Evolutionary conservation across 2,888 invertebrate genomes (phyloP).

Genomic region (Machimus rusticus): DNA sequence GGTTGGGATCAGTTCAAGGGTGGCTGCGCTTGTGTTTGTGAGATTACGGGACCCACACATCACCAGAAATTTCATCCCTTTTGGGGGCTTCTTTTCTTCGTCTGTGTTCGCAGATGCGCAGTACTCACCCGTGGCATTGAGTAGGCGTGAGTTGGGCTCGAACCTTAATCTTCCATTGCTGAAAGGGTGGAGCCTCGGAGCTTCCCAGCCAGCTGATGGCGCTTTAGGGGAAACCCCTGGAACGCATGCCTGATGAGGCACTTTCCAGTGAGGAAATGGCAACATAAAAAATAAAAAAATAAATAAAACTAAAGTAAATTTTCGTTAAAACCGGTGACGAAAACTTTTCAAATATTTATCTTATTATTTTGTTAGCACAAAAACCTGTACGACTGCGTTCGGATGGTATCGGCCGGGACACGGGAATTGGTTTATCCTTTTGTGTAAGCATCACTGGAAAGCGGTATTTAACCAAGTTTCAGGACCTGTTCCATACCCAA

Average conservation of each 20-base stretch:
- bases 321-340: slow-evolving; percentile 40
- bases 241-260: background rate
- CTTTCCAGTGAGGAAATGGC: background rate
- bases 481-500: background rate
- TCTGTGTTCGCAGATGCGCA: slow-evolving; percentile 3
- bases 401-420: background rate
- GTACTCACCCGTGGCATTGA: background rate
- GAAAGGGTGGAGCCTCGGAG: background rate
- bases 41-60: background rate
- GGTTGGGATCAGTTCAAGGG: slow-evolving; percentile 24
- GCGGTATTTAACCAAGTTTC: background rate
- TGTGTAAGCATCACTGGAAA: background rate
- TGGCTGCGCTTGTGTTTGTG: background rate
- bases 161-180: slow-evolving; percentile 14
- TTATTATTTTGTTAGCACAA: slow-evolving; percentile 32
- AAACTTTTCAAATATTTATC: slow-evolving; percentile 37
- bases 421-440: slow-evolving; percentile 24
- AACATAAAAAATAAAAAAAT: background rate
- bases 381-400: slow-evolving; percentile 18
- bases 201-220: slow-evolving; percentile 4
- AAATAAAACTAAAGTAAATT: background rate
- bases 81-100: background rate
- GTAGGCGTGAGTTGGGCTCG: slow-evolving; percentile 9
- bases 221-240: background rate
- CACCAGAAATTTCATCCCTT: background rate